Percentiles rank a stretch among this genome's conserved stretches.
Conservation (phyloP, 1,140 invertebrate species). For the Brachionus manjavacas region DNA sequence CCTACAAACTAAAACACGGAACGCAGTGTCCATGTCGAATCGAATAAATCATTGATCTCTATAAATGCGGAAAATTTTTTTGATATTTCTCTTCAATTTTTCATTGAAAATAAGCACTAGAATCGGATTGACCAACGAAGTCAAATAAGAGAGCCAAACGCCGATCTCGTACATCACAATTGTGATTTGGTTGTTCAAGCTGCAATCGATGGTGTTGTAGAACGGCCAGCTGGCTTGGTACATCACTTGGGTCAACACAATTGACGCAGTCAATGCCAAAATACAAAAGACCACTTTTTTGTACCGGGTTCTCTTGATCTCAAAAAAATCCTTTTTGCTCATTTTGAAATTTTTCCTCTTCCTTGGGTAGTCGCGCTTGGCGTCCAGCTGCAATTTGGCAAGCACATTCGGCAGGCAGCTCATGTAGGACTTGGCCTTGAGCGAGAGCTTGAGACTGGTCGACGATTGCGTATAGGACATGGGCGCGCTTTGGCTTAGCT, state of each 20-base stretch:
- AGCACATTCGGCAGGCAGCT: neutral
- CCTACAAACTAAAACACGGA: neutral
- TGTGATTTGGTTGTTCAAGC: neutral
- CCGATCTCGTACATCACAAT: slow-evolving; percentile 4
- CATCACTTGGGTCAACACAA: neutral
- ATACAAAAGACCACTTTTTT: slow-evolving; percentile 35
- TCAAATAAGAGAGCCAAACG: slow-evolving; percentile 32
- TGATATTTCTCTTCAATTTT: slow-evolving; percentile 20
- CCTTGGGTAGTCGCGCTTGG: neutral
- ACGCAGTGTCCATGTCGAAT: neutral
- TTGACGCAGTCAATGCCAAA: slow-evolving; percentile 8
- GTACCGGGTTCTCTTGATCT: neutral
- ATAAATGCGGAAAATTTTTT: neutral
- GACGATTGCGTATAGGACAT: neutral
- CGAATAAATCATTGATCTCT: neutral
- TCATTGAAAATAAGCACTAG: slow-evolving; percentile 27
- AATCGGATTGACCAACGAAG: slow-evolving; percentile 38
- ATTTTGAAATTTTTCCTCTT: neutral
- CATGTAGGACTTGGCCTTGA: neutral
- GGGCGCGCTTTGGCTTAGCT: neutral
- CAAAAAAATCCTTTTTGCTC: neutral
- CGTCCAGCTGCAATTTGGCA: neutral
- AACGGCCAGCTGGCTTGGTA: slow-evolving; percentile 29
- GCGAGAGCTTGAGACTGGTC: neutral
- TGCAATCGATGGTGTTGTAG: neutral